Base-by-base conservation (phyloP, 1,140 invertebrate species). In the Cotesia typhae region DNA sequence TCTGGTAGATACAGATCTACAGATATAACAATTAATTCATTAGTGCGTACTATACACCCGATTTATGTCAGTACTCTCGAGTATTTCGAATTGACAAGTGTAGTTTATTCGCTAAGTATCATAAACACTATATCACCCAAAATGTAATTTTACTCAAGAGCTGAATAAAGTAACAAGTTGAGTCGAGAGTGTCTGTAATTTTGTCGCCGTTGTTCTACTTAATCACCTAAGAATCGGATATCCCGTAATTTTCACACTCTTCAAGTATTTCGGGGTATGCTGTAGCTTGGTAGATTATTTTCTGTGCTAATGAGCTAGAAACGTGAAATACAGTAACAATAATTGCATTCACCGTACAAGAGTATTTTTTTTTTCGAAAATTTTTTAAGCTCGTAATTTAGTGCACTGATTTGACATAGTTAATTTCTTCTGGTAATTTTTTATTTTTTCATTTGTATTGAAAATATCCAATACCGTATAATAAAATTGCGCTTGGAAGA, bases 181-280 rank as follows among this genome's bases (percentile, higher is more conserved):
- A 55, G 53, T 59, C 28, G 14, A 59, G 57, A 28, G 9, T 69
- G 52, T 57, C 53, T 10, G 6, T 47, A 70, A 63, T 63, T 70
- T 70, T 12, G 17, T n/a, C 4, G 17, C 59, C 68, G 38, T 57
- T 61, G 37, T 60, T 20, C 20, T 47, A 17, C 59, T 38, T 70
- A 52, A 70, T 70, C 14, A 53, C 47, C 52, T 70, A 12, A 9
- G 68, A 70, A 70, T 70, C 59, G 38, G 47, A 28, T 63, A 63
- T 70, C 41, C 68, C 20, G 41, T 20, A 17, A 70, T 70, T 63
- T 70, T 52, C 41, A 51, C 51, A 41, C 38, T 63, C 37, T 51
- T 70, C 14, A 70, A 61, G 41, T 63, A 60, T 70, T 59, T n/a
- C 63, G 28, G 12, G 38, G 63, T 20, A 35, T 38, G 10, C 12